These are phyloP conservation scores for Nomia melanderi DNA, from an alignment of 1,140 invertebrate genomes.

Conservation along the genomic window DNA sequence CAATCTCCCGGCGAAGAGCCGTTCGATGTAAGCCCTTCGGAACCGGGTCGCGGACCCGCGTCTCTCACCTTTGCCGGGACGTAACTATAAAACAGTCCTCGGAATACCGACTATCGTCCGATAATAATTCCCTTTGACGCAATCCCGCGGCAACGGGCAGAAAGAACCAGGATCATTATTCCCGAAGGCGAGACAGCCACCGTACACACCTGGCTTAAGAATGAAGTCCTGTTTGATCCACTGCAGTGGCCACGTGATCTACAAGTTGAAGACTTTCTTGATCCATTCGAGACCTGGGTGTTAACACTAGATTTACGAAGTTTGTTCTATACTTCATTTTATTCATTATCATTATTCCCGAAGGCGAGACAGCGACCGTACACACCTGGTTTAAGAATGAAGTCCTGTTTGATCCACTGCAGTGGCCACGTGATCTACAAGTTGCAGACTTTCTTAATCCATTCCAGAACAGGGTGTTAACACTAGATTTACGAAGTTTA, in stretches of 20 bases:
- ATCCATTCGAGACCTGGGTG: too few species aligned
- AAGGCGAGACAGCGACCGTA: too few species aligned
- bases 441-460: too few species aligned
- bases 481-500: too few species aligned
- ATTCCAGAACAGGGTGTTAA: too few species aligned
- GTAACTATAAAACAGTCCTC: slow-evolving; percentile 33
- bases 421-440: too few species aligned
- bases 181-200: not conserved
- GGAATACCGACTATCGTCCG: slow-evolving; percentile 15
- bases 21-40: slow-evolving; percentile 38
- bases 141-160: not conserved
- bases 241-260: too few species aligned
- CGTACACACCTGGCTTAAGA: not conserved
- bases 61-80: slow-evolving; percentile 9
- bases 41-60: not conserved
- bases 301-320: too few species aligned
- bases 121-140: slow-evolving; percentile 47
- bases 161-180: slow-evolving; percentile 11
- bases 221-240: not conserved
- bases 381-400: not conserved
- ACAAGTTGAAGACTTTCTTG: too few species aligned
- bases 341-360: slow-evolving; percentile 22
- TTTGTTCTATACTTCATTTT: too few species aligned
- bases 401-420: not conserved
- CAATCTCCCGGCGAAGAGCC: slow-evolving; percentile 40